Percentiles rank a stretch among this genome's conserved stretches.
These are phyloP conservation scores for Holothuria glaberrima DNA, from an alignment of 35 echinoderm and acorn worm genomes.

Conservation along the genomic window DNA sequence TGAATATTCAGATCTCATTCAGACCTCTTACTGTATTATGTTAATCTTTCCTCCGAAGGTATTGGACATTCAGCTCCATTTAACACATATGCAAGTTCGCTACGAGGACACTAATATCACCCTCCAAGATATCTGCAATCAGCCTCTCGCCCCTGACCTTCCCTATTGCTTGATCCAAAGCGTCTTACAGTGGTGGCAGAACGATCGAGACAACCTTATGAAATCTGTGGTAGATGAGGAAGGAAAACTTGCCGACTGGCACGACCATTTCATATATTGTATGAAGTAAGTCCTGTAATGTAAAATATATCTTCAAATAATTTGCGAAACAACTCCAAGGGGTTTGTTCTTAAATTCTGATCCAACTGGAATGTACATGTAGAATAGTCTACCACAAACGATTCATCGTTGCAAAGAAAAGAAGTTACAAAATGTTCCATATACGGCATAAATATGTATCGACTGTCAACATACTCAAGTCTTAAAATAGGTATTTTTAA, in stretches of 20 bases:
- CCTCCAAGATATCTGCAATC: conserved; percentile 82
- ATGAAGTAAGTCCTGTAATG: conserved; percentile 26
- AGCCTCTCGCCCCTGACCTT: conserved; percentile 77
- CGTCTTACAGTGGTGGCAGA: conserved; percentile 90
- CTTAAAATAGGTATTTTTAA: too few relatives aligned
- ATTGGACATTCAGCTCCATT: conserved; percentile 46
- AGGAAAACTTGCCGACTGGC: conserved; percentile 74
- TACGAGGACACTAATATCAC: conserved; percentile 49
- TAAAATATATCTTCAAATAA: too few relatives aligned
- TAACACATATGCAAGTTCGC: conserved; percentile 18
- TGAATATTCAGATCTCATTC: too few relatives aligned
- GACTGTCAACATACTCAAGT: too few relatives aligned
- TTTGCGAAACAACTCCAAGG: too few relatives aligned
- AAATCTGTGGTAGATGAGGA: conserved; percentile 6
- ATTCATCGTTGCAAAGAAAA: too few relatives aligned
- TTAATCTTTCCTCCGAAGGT: not conserved
- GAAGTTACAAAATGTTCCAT: too few relatives aligned
- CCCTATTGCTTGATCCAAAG: conserved; percentile 85
- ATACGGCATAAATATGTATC: too few relatives aligned
- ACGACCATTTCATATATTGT: conserved; percentile 90
- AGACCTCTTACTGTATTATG: too few relatives aligned
- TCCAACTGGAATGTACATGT: too few relatives aligned
- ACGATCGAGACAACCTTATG: conserved; percentile 74
- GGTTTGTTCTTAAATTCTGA: too few relatives aligned
- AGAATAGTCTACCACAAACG: too few relatives aligned